phyloP scores from a whole-genome alignment of 2,888 invertebrate genomes.

The Amblyjoppa fuscipennis region DNA sequence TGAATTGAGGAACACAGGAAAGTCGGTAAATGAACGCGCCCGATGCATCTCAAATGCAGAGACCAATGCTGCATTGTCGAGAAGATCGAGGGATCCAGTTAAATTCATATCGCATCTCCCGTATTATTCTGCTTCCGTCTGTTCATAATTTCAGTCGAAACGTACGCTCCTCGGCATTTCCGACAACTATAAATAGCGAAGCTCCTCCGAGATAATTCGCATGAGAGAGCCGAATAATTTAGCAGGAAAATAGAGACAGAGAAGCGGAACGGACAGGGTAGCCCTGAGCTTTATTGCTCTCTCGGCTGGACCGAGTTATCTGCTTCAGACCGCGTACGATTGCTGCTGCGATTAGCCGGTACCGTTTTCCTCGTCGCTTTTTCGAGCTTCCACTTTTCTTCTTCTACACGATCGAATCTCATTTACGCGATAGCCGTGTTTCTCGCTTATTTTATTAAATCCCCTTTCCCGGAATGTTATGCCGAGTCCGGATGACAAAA shows the following conservation, averaged over 20 bases:
- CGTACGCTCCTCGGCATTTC: neutral
- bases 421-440: neutral
- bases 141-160: neutral
- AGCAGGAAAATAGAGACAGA: neutral
- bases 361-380: constrained; percentile 65
- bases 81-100: neutral
- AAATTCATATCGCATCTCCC: neutral
- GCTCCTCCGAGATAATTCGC: constrained; percentile 1
- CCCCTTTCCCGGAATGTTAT: neutral
- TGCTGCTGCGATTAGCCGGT: constrained; percentile 67
- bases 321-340: constrained; percentile 77
- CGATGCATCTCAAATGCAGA: neutral
- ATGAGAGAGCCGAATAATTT: neutral
- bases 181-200: neutral
- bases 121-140: neutral
- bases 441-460: neutral
- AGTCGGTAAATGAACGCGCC: neutral
- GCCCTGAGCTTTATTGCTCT: constrained; percentile 9
- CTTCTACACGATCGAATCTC: constrained; percentile 15
- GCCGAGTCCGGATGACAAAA: constrained; percentile 20
- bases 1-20: neutral
- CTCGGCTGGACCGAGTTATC: constrained; percentile 77
- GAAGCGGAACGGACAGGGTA: neutral
- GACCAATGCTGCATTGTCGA: neutral
- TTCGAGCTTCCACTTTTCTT: constrained; percentile 36